phyloP scores from a whole-genome alignment of 2,113 vertebrate species.

The Anolis carolinensis region DNA sequence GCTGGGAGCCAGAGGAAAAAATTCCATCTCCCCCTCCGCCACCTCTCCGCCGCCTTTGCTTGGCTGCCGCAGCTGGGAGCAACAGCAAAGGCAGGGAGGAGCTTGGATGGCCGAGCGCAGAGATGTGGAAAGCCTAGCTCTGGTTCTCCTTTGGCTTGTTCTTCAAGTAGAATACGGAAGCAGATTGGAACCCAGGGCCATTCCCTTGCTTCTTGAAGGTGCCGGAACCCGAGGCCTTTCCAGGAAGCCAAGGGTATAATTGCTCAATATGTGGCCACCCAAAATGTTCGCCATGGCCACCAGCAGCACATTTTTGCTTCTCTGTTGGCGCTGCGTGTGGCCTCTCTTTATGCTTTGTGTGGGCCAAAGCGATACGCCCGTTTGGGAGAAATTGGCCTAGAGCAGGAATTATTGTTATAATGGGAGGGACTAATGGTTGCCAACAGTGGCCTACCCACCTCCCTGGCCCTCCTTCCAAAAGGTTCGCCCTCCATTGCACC shows the following conservation, averaged over 20 bases:
- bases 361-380: background rate
- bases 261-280: background rate
- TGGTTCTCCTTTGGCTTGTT: background rate
- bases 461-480: background rate
- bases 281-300: background rate
- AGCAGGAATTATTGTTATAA: background rate
- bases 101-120: background rate
- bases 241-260: no score
- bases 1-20: constrained; percentile 28
- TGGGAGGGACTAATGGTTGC: background rate
- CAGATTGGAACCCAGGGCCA: background rate
- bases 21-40: constrained; percentile 18
- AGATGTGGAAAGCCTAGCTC: background rate
- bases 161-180: background rate
- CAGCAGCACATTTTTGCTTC: background rate
- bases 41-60: background rate
- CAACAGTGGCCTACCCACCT: background rate
- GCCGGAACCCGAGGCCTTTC: background rate
- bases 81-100: background rate
- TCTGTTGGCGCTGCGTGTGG: background rate
- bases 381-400: background rate
- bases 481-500: background rate
- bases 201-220: background rate
- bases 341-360: background rate
- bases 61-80: constrained; percentile 21